A percentile compares a stretch with the other conserved stretches of the same genome.
Conservation (phyloP, 2,113 vertebrate species). For the Chlamydotis undulata region DNA sequence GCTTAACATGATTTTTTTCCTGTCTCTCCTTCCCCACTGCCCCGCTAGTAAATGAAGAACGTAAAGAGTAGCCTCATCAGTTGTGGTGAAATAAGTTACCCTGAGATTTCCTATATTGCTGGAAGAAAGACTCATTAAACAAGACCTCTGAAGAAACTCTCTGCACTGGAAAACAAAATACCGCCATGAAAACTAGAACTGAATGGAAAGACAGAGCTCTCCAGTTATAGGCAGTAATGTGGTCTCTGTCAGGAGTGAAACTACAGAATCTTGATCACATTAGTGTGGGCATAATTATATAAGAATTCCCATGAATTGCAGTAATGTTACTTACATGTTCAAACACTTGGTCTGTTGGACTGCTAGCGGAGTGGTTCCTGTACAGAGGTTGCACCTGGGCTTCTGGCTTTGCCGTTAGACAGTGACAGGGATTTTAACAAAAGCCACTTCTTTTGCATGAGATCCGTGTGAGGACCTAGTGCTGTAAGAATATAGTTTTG, state of each 20-base stretch:
- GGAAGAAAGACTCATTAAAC: not conserved
- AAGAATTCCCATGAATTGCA: not conserved
- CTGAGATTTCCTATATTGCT: not conserved
- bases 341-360: not conserved
- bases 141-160: not conserved
- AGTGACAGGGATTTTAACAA: not conserved
- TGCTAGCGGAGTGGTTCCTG: not conserved
- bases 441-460: not conserved
- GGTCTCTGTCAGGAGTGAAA: not conserved
- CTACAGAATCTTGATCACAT: not conserved
- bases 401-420: not conserved
- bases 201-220: not conserved
- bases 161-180: not conserved
- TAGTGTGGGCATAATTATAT: not conserved
- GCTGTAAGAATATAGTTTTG: not conserved
- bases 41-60: not conserved
- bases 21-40: not conserved
- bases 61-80: not conserved
- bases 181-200: not conserved
- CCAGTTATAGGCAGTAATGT: not conserved
- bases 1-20: not conserved
- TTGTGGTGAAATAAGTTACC: not conserved
- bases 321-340: not conserved
- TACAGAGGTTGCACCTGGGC: not conserved
- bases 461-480: not conserved